Conservation (phyloP, 2,888 invertebrate species). For the Diaphora mendica region DNA sequence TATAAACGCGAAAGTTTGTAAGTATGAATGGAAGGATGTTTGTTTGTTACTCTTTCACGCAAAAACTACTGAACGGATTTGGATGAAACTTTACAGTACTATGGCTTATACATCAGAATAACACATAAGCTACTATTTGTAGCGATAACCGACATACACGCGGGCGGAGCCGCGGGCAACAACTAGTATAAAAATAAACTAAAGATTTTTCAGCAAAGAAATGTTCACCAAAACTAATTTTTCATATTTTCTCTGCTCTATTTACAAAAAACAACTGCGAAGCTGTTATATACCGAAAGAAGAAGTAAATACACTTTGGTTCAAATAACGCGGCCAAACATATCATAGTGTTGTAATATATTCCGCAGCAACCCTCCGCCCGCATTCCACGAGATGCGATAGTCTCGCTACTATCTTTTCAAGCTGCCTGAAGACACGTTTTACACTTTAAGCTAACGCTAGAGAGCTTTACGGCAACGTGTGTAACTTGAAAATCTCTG, state of each 20-base stretch:
- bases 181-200: no score
- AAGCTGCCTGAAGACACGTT: conserved; percentile 36
- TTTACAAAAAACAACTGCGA: background rate
- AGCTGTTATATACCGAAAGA: background rate
- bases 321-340: background rate
- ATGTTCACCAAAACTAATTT: background rate
- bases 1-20: no score
- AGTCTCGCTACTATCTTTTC: conserved; percentile 29
- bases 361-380: background rate
- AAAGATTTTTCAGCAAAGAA: background rate
- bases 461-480: conserved; percentile 10
- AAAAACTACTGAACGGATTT: no score
- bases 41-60: no score
- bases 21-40: no score
- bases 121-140: no score
- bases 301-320: background rate
- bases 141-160: no score
- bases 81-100: no score
- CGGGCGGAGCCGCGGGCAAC: no score
- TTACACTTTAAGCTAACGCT: conserved; percentile 26
- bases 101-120: no score
- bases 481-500: conserved; percentile 19
- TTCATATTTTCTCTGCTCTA: background rate
- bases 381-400: conserved; percentile 14
- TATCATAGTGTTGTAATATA: conserved; percentile 5